Evolutionary conservation across 2,113 vertebrate species (phyloP), one percentile per base, ranked within the genome.

Genomic region (Macroglossus sobrinus): DNA sequence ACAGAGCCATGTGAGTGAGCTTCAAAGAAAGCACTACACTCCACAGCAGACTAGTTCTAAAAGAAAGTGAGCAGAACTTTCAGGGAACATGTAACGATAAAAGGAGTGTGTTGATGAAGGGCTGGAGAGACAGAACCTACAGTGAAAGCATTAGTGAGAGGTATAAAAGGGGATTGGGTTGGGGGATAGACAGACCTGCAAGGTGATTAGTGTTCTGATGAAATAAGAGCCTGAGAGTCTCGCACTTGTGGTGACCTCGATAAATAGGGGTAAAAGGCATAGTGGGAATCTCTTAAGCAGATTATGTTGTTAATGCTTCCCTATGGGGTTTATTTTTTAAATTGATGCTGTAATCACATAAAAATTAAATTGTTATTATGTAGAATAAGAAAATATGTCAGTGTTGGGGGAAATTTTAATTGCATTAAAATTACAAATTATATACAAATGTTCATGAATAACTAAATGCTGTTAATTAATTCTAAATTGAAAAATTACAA

Each of bases 401-500:
- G 13, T 80, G 53, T 71, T 84, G 45, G 40, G 84, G 96, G 9
- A 88, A n/a, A 79, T 61, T 72, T 7, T 96, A 93, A 95, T 68
- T 93, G 55, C 81, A 97, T 82, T 5, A 11, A 97, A 97, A 53
- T 71, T 82, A 94, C 33, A 97, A 91, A 93, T 92, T 91, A 33
- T 47, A 40, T 57, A 28, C 13, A 45, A 93, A 92, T 95, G 1
- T 53, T 87, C 79, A 68, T 26, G 87, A 96, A 75, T 85, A 95
- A 71, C 19, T 90, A 92, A 43, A 43, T 72, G 76, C 0, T 66
- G 35, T 59, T 92, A 95, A 43, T 72, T 93, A 84, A 28, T 97
- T 69, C 35, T 93, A 94, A 97, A 98, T 89, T 76, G 50, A 96
- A 97, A 79, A 80, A 72, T 82, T 88, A 8, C 6, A 95, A 59